A percentile compares a stretch with the other conserved stretches of the same genome.
Evolutionary conservation across 2,888 invertebrate genomes (phyloP).

Genomic region (Pomacea canaliculata): DNA sequence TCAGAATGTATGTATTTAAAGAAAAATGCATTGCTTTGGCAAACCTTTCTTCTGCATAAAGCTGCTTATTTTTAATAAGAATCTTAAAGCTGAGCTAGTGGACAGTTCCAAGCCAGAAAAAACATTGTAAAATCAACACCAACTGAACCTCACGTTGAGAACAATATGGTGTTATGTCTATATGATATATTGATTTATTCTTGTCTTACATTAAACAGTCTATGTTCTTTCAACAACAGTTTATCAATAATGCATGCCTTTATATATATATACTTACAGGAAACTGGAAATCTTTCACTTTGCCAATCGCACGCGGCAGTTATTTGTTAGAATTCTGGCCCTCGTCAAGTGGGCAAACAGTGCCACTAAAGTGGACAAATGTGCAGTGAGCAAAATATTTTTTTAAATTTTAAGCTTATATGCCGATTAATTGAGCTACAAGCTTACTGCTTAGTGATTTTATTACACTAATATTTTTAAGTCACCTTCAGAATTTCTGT

Average conservation of each 20-base stretch:
- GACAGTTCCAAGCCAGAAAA: background rate
- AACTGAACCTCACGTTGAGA: background rate
- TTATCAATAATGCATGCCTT: too few relatives aligned
- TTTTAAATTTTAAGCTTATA: too few relatives aligned
- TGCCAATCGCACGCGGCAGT: slow-evolving; percentile 92
- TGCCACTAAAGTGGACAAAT: slow-evolving; percentile 98
- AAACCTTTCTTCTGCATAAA: too few relatives aligned
- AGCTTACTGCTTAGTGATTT: too few relatives aligned
- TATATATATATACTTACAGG: slow-evolving; percentile 39
- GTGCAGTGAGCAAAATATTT: slow-evolving; percentile 78
- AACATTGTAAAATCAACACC: background rate
- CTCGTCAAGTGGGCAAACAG: slow-evolving; percentile 99
- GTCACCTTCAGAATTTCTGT: too few relatives aligned
- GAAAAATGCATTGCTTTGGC: background rate
- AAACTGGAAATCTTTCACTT: slow-evolving; percentile 97
- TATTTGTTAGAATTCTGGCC: slow-evolving; percentile 94
- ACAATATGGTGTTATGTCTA: too few relatives aligned
- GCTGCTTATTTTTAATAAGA: background rate
- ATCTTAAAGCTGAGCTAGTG: background rate
- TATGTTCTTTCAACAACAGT: too few relatives aligned
- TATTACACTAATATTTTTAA: too few relatives aligned
- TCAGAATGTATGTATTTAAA: too few relatives aligned
- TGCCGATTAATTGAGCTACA: too few relatives aligned
- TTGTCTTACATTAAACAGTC: too few relatives aligned
- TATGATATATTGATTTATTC: too few relatives aligned